A percentile compares a stretch with the other conserved stretches of the same genome.
Evolutionary conservation across 2,888 invertebrate genomes (phyloP).

Genomic region (Cryptus viduatorius): DNA sequence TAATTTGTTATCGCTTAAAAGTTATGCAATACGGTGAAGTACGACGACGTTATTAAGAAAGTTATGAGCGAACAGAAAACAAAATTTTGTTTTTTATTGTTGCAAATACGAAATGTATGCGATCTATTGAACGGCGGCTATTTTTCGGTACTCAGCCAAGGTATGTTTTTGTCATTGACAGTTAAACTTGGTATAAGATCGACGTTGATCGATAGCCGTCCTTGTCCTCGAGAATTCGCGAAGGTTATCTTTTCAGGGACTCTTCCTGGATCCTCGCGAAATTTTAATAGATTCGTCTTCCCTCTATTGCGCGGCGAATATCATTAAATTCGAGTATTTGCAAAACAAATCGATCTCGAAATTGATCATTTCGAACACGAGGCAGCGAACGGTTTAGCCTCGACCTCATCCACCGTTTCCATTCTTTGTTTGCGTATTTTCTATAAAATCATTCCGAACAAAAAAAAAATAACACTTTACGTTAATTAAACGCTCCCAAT

Average conservation of each 20-base stretch:
- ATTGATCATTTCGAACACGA: constrained; percentile 17
- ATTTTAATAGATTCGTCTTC: constrained; percentile 29
- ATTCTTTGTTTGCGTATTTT: background rate
- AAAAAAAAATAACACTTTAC: background rate
- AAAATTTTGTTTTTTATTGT: background rate
- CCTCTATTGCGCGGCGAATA: background rate
- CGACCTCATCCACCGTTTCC: background rate
- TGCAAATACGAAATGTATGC: background rate
- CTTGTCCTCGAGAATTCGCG: constrained; percentile 27
- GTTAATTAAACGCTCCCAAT: no score
- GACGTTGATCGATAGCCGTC: constrained; percentile 47
- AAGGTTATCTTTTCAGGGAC: constrained; percentile 24
- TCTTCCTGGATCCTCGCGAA: constrained; percentile 44
- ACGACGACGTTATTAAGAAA: no score
- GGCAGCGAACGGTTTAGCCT: constrained; percentile 15
- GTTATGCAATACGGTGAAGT: background rate
- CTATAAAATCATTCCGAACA: background rate
- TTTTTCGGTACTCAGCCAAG: background rate
- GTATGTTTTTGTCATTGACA: background rate
- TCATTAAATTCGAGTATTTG: constrained; percentile 9
- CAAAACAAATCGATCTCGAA: constrained; percentile 20
- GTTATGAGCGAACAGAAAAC: background rate
- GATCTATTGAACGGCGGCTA: background rate
- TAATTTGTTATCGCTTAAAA: background rate
- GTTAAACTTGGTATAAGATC: constrained; percentile 18